Conservation (phyloP, 1,140 invertebrate species). For the Pseudomyrmex pallidus region DNA sequence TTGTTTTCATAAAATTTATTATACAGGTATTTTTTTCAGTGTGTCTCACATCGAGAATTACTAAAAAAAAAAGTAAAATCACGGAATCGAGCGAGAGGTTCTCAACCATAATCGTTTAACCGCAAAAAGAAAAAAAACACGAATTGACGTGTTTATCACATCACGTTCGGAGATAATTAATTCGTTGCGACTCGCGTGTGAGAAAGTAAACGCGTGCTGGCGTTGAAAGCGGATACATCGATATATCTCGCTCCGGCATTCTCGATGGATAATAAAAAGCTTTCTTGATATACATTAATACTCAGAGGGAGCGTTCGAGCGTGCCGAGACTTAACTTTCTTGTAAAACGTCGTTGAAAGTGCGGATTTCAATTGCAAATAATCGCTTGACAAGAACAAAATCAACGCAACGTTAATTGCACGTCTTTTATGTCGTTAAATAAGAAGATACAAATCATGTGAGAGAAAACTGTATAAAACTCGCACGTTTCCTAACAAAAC, state of each 20-base stretch:
- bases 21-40: neutral
- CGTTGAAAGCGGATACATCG: slow-evolving; percentile 37
- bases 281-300: neutral
- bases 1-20: neutral
- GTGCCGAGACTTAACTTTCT: slow-evolving; percentile 25
- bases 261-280: slow-evolving; percentile 6
- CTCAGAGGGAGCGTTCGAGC: slow-evolving; percentile 26
- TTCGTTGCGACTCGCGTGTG: neutral
- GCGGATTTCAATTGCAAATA: slow-evolving; percentile 14
- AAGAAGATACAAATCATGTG: neutral
- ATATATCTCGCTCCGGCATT: neutral
- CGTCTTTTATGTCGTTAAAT: neutral
- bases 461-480: neutral
- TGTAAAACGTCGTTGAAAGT: neutral
- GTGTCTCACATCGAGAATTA: too few relatives aligned
- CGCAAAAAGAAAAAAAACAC: neutral
- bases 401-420: neutral
- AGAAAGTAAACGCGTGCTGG: slow-evolving; percentile 44
- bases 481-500: neutral
- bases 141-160: neutral
- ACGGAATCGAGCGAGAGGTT: too few relatives aligned
- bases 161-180: slow-evolving; percentile 25
- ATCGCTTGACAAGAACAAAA: neutral
- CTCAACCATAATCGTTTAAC: neutral
- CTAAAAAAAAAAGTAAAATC: too few relatives aligned